These are phyloP conservation scores for Eudemis profundana DNA, from an alignment of 2,888 invertebrate species.

Conservation along the genomic window DNA sequence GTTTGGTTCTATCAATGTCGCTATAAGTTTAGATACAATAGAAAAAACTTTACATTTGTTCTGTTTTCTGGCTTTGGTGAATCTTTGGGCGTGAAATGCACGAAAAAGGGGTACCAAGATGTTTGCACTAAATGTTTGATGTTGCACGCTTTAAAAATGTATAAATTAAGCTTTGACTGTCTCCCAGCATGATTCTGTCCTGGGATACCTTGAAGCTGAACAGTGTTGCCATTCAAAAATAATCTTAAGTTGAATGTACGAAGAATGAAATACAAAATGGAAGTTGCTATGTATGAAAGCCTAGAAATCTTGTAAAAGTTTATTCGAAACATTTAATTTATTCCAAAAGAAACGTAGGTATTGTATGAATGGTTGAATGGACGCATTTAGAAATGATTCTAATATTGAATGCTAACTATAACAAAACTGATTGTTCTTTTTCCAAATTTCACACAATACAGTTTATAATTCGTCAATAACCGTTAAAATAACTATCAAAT, in stretches of 20 bases:
- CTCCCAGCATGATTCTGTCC: conserved; percentile 71
- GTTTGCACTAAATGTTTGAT: conserved; percentile 58
- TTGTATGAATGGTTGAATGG: conserved; percentile 27
- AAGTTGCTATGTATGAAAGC: conserved; percentile 1
- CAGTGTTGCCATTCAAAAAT: conserved; percentile 39
- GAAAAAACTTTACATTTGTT: conserved; percentile 8
- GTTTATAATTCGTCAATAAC: not conserved
- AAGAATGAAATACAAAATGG: not conserved
- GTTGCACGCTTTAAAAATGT: conserved; percentile 75
- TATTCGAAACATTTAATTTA: not conserved
- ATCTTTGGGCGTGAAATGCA: conserved; percentile 56
- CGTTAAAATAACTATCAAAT: not conserved
- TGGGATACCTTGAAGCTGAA: conserved; percentile 68
- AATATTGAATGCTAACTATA: conserved; percentile 42
- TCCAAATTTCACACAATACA: not conserved
- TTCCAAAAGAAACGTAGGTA: not conserved
- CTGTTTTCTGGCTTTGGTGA: conserved; percentile 53
- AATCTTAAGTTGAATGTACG: not conserved
- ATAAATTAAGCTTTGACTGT: conserved; percentile 60
- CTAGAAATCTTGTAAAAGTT: too few species aligned
- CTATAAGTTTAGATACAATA: conserved; percentile 42
- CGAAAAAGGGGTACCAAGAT: conserved; percentile 51
- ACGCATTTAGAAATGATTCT: conserved; percentile 12
- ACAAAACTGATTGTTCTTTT: conserved; percentile 38
- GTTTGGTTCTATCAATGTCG: conserved; percentile 57